phyloP scores from a whole-genome alignment of 30 jellyfish, hydroid and myxozoan genomes.

The Aurelia sp. region DNA sequence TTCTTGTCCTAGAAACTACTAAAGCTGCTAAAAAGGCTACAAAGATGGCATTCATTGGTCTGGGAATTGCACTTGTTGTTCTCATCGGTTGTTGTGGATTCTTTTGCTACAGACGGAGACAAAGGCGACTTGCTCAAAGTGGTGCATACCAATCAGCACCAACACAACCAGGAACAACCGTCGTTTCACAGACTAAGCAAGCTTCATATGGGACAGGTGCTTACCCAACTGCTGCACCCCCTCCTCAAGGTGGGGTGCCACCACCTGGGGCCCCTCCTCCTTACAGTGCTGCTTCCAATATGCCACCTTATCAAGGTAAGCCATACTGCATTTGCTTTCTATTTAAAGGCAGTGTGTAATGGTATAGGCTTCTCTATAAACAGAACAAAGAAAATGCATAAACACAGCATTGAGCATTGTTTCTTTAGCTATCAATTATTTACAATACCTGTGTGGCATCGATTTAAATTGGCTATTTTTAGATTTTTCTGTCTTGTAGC shows the following conservation, averaged over 20 bases:
- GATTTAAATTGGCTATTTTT: no score
- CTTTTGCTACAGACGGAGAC: conserved; percentile 47
- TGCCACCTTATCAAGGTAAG: conserved; percentile 57
- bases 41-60: conserved; percentile 29
- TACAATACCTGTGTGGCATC: no score
- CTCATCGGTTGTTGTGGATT: conserved; percentile 41
- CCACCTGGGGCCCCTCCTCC: conserved; percentile 51
- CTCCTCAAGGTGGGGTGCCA: conserved; percentile 7
- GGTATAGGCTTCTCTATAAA: no score
- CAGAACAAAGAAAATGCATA: no score
- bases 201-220: conserved; percentile 33
- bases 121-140: conserved; percentile 4
- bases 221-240: not conserved
- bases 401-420: no score
- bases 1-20: conserved; percentile 7
- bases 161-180: conserved; percentile 18
- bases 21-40: conserved; percentile 30
- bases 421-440: no score
- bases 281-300: conserved; percentile 22
- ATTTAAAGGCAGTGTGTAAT: no score
- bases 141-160: conserved; percentile 44
- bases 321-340: no score
- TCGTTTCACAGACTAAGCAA: not conserved
- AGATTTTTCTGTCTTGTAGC: no score
- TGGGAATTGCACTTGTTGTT: conserved; percentile 24